phyloP scores from a whole-genome alignment of 2,113 vertebrate genomes.

The Capra hircus region DNA sequence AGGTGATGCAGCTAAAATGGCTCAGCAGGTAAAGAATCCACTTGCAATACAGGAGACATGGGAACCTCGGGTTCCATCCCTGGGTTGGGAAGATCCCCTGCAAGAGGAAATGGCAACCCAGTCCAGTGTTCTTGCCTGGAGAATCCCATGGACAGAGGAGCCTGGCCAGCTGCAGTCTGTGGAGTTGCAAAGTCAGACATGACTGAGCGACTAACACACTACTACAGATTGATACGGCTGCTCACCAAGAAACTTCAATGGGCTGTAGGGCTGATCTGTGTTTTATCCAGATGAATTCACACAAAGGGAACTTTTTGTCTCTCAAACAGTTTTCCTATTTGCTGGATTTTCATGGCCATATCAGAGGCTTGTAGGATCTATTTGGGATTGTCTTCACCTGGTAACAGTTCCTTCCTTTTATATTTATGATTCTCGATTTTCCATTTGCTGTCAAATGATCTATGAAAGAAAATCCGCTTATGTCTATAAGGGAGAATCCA shows the following conservation, averaged over 20 bases:
- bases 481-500: not conserved
- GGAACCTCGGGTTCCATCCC: not conserved
- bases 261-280: accelerated
- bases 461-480: not conserved
- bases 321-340: too few relatives aligned
- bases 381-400: not conserved
- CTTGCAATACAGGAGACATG: not conserved
- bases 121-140: not conserved
- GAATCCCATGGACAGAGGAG: not conserved
- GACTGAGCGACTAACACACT: not conserved
- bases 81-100: not conserved
- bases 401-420: not conserved
- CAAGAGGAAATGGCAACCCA: not conserved
- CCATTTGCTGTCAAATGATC: not conserved
- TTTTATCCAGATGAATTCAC: not conserved
- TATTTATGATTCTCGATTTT: not conserved
- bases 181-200: not conserved
- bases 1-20: not conserved
- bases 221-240: accelerated
- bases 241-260: accelerated
- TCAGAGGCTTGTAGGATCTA: not conserved
- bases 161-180: not conserved
- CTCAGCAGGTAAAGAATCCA: not conserved
- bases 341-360: not conserved
- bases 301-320: accelerated